Evolutionary conservation across 2,888 invertebrate species (phyloP).

Genomic region (Macrosiphum euphorbiae): DNA sequence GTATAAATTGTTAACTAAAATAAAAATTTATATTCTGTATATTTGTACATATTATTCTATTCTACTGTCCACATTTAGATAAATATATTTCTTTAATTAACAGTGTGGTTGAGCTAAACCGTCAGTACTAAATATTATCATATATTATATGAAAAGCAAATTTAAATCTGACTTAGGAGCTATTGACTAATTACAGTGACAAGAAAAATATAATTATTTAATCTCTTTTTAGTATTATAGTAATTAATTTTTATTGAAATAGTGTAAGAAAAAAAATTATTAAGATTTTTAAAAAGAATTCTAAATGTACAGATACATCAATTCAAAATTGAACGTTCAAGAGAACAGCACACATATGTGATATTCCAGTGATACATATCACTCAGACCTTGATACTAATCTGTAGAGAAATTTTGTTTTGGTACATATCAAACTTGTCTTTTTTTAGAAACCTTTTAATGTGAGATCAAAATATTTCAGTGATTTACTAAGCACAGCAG

Average conservation of each 20-base stretch:
- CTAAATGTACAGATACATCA: background rate
- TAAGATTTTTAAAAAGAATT: background rate
- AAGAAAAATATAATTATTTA: too few relatives aligned
- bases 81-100: too few relatives aligned
- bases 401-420: background rate
- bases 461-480: constrained; percentile 43
- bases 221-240: too few relatives aligned
- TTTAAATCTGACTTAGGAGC: too few relatives aligned
- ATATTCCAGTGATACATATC: background rate
- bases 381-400: background rate
- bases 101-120: background rate
- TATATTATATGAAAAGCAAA: too few relatives aligned
- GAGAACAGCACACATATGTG: background rate
- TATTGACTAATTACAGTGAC: too few relatives aligned
- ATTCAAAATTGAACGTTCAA: background rate
- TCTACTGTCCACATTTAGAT: too few relatives aligned
- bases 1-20: too few relatives aligned
- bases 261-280: too few relatives aligned
- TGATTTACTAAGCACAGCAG: background rate
- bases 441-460: background rate
- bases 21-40: too few relatives aligned
- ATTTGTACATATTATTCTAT: too few relatives aligned
- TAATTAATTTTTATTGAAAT: too few relatives aligned
- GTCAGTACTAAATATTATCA: background rate
- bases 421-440: background rate